phyloP scores from a whole-genome alignment of 2,113 vertebrate genomes.

The Mormoops blainvillei region DNA sequence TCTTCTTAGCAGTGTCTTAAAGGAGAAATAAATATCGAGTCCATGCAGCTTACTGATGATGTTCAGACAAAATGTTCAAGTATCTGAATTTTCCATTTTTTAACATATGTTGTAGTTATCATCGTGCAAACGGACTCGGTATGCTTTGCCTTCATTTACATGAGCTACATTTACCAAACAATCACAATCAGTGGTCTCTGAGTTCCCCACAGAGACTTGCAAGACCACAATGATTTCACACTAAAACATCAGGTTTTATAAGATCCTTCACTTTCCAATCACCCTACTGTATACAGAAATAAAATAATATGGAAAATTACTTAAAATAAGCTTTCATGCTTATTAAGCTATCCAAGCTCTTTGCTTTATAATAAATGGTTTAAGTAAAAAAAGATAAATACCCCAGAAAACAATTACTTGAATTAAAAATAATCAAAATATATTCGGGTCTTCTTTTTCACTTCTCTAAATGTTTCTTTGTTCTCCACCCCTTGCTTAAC shows the following conservation, averaged over 20 bases:
- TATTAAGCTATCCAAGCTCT: neutral
- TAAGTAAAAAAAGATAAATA: neutral
- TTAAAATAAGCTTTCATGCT: neutral
- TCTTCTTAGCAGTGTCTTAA: constrained; percentile 21
- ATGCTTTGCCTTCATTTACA: neutral
- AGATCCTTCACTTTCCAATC: neutral
- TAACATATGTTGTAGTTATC: neutral
- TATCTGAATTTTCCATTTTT: neutral
- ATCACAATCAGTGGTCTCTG: neutral
- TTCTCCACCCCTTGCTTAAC: neutral
- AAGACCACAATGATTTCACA: neutral
- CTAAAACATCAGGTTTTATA: neutral
- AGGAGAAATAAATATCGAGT: constrained; percentile 15
- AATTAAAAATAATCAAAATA: constrained; percentile 15
- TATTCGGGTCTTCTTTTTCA: neutral
- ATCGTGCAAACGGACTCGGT: neutral
- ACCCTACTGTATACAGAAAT: neutral
- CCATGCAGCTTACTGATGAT: neutral
- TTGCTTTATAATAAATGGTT: neutral
- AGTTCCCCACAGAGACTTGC: neutral
- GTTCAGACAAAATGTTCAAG: neutral
- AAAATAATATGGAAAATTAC: neutral
- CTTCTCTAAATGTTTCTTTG: neutral
- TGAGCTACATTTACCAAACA: neutral
- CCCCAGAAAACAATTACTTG: neutral